Percentiles rank a stretch among this genome's conserved stretches.
Evolutionary conservation across 1,140 invertebrate species (phyloP).

Genomic region (Sinonovacula constricta): DNA sequence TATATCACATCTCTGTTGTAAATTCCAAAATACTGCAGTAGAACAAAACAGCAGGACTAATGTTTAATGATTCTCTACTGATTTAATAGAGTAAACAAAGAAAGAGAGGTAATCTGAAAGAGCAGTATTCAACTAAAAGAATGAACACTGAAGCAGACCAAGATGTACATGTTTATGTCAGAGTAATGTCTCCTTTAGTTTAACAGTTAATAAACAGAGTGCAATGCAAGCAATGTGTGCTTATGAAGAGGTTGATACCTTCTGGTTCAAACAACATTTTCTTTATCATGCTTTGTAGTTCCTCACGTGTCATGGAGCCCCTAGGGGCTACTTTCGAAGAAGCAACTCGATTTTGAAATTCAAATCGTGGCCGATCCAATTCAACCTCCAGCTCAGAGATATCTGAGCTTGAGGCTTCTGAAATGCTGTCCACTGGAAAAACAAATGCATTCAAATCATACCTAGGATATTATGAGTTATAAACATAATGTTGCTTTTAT

Average conservation of each 20-base stretch:
- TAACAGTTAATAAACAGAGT: not conserved
- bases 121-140: too few relatives aligned
- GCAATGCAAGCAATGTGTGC: not conserved
- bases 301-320: conserved; percentile 23
- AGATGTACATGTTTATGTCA: too few relatives aligned
- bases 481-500: not conserved
- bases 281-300: conserved; percentile 43
- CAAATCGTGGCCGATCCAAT: conserved; percentile 34
- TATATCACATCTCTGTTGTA: too few relatives aligned
- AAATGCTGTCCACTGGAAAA: conserved; percentile 2
- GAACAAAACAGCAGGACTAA: too few relatives aligned
- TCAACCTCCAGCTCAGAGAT: conserved; percentile 6
- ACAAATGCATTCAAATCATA: not conserved
- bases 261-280: conserved; percentile 46
- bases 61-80: too few relatives aligned
- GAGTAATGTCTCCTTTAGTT: too few relatives aligned
- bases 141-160: too few relatives aligned
- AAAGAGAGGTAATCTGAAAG: too few relatives aligned
- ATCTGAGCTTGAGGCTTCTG: not conserved
- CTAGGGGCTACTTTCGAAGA: conserved; percentile 18
- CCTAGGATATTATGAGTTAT: not conserved
- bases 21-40: too few relatives aligned
- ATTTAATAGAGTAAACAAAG: too few relatives aligned
- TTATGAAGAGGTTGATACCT: conserved; percentile 19
- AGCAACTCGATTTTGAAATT: conserved; percentile 37